These are phyloP conservation scores for Cotesia glomerata DNA, from an alignment of 1,140 invertebrate genomes.

Conservation along the genomic window DNA sequence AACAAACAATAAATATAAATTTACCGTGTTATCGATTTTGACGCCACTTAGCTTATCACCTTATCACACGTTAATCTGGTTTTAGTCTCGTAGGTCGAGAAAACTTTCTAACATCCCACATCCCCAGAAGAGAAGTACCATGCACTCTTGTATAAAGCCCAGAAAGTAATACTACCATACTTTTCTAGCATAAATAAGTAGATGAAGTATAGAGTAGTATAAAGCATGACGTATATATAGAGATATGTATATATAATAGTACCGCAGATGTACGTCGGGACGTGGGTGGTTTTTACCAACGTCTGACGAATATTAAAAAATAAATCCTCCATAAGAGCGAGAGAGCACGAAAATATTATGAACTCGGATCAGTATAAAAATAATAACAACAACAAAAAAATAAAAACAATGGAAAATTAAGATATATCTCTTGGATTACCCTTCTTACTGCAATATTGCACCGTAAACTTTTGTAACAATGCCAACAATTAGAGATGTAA, in stretches of 20 bases:
- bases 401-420: slow-evolving; percentile 12
- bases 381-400: neutral
- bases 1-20: neutral
- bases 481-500: slow-evolving; percentile 23
- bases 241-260: too few relatives aligned
- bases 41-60: slow-evolving; percentile 13
- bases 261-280: neutral
- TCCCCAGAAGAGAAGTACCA: neutral
- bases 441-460: neutral
- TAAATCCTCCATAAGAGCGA: neutral
- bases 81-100: neutral
- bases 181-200: neutral
- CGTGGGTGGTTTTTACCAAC: slow-evolving; percentile 7
- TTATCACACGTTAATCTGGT: slow-evolving; percentile 11
- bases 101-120: neutral
- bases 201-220: neutral
- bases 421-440: neutral
- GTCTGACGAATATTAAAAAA: slow-evolving; percentile 12
- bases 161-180: neutral
- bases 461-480: slow-evolving; percentile 4
- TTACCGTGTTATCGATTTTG: slow-evolving; percentile 15
- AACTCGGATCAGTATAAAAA: neutral
- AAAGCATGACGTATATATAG: neutral
- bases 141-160: neutral
- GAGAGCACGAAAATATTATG: neutral